A percentile compares a stretch with the other conserved stretches of the same genome.
Evolutionary conservation across 1,140 invertebrate species (phyloP).

Genomic region (Rhizoglyphus robini): DNA sequence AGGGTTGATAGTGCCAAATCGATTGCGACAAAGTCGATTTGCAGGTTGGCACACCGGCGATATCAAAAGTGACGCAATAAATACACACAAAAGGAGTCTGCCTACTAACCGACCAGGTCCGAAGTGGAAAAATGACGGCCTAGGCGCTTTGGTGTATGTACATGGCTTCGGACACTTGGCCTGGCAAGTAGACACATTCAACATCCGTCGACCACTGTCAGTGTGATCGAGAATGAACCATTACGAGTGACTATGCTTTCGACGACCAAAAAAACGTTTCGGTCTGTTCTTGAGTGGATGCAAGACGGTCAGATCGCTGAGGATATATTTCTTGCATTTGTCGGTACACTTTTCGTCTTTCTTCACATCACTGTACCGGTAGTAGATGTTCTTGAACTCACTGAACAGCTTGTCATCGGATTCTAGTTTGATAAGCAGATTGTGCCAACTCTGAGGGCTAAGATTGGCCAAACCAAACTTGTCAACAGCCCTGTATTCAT

Average conservation of each 20-base stretch:
- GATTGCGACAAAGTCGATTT: too few species aligned
- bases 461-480: conserved; percentile 66
- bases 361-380: conserved; percentile 22
- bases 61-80: too few species aligned
- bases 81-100: too few species aligned
- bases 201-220: too few species aligned
- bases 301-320: conserved; percentile 21
- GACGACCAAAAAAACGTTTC: conserved; percentile 17
- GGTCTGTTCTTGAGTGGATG: conserved; percentile 23
- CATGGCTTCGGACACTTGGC: too few species aligned
- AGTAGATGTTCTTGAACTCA: conserved; percentile 56
- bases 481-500: conserved; percentile 66
- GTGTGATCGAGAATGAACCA: too few species aligned
- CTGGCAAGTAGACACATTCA: too few species aligned
- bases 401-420: conserved; percentile 70
- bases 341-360: conserved; percentile 9
- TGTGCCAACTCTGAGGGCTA: conserved; percentile 69
- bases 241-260: conserved; percentile 15
- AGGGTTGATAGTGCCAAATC: too few species aligned
- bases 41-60: too few species aligned
- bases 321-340: conserved; percentile 21
- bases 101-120: too few species aligned
- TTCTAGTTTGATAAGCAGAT: conserved; percentile 63
- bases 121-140: too few species aligned
- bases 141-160: too few species aligned